These are phyloP conservation scores for Anolis carolinensis DNA, from an alignment of 2,113 vertebrate species.

Conservation along the genomic window DNA sequence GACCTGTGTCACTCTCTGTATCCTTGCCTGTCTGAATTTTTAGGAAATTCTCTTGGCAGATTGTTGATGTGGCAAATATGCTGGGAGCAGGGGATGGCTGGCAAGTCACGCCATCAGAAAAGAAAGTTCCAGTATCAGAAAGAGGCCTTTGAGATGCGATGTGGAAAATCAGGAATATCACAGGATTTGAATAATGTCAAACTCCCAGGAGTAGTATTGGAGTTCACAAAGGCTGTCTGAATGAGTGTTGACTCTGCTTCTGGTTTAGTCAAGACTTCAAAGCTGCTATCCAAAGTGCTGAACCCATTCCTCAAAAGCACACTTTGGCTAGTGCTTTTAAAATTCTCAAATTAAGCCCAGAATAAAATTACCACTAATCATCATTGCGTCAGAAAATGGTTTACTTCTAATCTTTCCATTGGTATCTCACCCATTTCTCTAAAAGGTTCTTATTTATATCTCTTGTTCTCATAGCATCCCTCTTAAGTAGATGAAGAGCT, in stretches of 20 bases:
- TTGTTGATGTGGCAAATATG: background rate
- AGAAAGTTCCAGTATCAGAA: background rate
- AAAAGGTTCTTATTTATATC: too few species aligned
- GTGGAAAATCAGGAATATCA: background rate
- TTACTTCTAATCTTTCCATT: too few species aligned
- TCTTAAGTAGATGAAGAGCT: background rate
- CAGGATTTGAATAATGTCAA: background rate
- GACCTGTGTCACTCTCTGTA: background rate
- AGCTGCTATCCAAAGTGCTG: too few species aligned
- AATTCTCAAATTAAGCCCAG: too few species aligned
- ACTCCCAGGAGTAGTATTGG: background rate
- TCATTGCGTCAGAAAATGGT: too few species aligned
- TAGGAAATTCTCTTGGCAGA: background rate
- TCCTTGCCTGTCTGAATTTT: slow-evolving; percentile 7
- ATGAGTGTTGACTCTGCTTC: too few species aligned
- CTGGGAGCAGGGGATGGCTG: background rate
- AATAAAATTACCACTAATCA: too few species aligned
- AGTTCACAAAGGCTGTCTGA: background rate
- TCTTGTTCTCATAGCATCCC: background rate
- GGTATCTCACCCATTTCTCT: too few species aligned
- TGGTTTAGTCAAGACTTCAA: too few species aligned
- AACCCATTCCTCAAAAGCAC: too few species aligned
- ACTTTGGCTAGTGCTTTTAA: too few species aligned
- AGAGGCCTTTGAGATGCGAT: background rate
- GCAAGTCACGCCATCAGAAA: background rate